A percentile compares a stretch with the other conserved stretches of the same genome.
Evolutionary conservation across 53 echinoderm and acorn worm species (phyloP).

Genomic region (Astropecten irregularis): DNA sequence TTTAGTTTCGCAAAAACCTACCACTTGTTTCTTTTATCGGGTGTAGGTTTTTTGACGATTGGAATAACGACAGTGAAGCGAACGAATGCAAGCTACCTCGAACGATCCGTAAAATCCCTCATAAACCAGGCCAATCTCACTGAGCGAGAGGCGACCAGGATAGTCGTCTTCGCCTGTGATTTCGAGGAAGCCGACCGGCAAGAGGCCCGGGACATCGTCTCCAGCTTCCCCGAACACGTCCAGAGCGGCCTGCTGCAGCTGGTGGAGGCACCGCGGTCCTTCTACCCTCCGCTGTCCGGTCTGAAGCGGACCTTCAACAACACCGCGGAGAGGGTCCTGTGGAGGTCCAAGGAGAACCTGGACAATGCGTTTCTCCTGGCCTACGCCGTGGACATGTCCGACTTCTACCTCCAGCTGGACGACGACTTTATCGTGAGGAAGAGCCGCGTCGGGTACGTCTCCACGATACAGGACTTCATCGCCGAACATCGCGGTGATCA

Average conservation of each 20-base stretch:
- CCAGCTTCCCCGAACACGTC: background rate
- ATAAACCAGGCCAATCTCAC: background rate
- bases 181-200: background rate
- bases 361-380: slow-evolving; percentile 1
- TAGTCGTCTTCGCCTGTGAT: slow-evolving; percentile 17
- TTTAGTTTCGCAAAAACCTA: too few species aligned
- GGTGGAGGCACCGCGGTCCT: background rate
- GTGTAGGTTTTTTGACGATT: background rate
- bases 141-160: background rate
- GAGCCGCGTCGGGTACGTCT: background rate
- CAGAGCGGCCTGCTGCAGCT: slow-evolving; percentile 9
- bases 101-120: background rate
- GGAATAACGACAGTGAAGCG: background rate
- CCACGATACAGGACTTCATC: background rate
- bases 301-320: slow-evolving; percentile 7
- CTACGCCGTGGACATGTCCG: background rate
- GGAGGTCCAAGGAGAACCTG: slow-evolving; percentile 16
- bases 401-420: slow-evolving; percentile 15
- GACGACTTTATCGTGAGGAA: background rate
- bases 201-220: background rate
- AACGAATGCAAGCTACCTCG: background rate
- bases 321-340: background rate
- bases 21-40: too few species aligned
- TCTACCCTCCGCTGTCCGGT: background rate
- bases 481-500: background rate